Conservation (phyloP, 2,888 invertebrate genomes). For the Pemphredon lugubris region DNA sequence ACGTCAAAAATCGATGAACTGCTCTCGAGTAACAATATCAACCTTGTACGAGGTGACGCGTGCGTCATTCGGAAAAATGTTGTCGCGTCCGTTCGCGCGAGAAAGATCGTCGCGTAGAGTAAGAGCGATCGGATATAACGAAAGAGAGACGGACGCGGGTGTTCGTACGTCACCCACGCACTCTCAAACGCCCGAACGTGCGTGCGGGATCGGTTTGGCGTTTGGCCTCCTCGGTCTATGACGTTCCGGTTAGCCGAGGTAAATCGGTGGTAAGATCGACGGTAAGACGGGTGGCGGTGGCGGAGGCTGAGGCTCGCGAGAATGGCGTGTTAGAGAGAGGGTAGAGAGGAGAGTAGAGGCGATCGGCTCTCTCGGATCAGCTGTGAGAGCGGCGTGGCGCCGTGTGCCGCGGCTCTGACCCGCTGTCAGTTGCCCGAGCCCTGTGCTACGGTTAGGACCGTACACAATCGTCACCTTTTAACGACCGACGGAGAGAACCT, state of each 20-base stretch:
- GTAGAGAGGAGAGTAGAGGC: conserved; percentile 65
- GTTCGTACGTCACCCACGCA: no score
- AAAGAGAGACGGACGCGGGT: no score
- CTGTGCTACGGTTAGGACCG: conserved; percentile 81
- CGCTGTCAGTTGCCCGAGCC: conserved; percentile 81
- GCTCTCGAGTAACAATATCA: no score
- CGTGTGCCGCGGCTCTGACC: conserved; percentile 75
- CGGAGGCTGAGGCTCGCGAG: conserved; percentile 55
- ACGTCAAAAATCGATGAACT: no score
- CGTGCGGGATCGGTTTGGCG: no score
- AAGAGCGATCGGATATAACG: no score
- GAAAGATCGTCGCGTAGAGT: no score
- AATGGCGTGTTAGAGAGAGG: conserved; percentile 66
- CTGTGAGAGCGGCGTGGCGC: conserved; percentile 76
- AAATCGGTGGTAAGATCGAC: conserved; percentile 47
- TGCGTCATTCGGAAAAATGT: no score
- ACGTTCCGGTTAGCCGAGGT: conserved; percentile 36
- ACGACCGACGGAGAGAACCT: conserved; percentile 42
- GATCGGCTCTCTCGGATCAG: conserved; percentile 72
- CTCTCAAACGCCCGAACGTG: no score
- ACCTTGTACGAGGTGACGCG: no score
- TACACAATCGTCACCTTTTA: conserved; percentile 66
- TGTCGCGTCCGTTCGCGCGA: no score
- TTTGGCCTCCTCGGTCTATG: no score
- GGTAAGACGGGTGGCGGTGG: conserved; percentile 27